Evolutionary conservation across 2,113 vertebrate species (phyloP).

Genomic region (Xiphorhynchus elegans): DNA sequence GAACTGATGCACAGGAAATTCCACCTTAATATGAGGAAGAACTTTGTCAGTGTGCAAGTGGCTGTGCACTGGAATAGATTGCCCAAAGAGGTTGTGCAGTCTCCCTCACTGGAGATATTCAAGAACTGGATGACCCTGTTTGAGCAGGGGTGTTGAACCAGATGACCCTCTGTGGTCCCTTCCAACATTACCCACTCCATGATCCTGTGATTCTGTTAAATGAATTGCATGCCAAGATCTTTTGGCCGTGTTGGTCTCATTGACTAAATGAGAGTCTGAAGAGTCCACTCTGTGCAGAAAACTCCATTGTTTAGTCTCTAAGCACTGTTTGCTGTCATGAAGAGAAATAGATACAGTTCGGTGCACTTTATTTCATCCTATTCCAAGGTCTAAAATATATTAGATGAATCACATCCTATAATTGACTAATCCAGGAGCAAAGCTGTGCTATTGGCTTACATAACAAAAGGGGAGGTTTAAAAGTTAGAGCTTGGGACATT

Average conservation of each 20-base stretch:
- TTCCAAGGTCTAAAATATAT: not conserved
- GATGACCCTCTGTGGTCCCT: not conserved
- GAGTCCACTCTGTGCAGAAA: not conserved
- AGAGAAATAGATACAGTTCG: not conserved
- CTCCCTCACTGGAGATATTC: not conserved
- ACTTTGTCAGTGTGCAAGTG: not conserved
- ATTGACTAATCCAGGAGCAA: not conserved
- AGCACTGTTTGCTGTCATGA: accelerated
- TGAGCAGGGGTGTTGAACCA: not conserved
- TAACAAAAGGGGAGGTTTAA: not conserved
- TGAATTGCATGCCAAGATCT: not conserved
- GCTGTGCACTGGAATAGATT: accelerated
- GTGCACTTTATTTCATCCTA: not conserved
- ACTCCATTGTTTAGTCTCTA: not conserved
- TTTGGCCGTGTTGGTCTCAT: not conserved
- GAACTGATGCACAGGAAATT: not conserved
- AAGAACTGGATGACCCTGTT: too few relatives aligned
- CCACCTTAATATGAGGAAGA: not conserved
- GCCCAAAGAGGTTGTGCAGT: accelerated
- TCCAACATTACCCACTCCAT: not conserved
- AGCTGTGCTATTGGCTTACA: not conserved
- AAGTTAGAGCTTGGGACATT: not conserved
- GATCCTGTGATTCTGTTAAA: not conserved
- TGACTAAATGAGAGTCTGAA: not conserved
- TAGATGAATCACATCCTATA: not conserved